A percentile compares a stretch with the other conserved stretches of the same genome.
These are phyloP conservation scores for Myrmecobius fasciatus DNA, from an alignment of 2,113 vertebrate species.

Conservation along the genomic window DNA sequence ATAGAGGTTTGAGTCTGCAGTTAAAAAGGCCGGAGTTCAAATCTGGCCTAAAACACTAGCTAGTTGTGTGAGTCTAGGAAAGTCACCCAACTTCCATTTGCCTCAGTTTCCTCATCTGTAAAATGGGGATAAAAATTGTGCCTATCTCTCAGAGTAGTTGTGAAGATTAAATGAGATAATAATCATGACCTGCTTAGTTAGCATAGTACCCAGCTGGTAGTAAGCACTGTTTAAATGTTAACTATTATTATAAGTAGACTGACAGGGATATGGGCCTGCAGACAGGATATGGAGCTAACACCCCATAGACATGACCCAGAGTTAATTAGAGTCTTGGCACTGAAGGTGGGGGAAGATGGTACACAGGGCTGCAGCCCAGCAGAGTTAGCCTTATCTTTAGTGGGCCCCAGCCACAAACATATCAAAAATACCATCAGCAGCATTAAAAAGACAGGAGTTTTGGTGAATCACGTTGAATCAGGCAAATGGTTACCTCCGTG, in stretches of 20 bases:
- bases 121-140: neutral
- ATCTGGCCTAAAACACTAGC: neutral
- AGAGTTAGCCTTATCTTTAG: neutral
- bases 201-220: neutral
- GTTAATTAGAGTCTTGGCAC: neutral
- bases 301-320: neutral
- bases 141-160: neutral
- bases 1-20: neutral
- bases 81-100: neutral
- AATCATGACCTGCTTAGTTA: neutral
- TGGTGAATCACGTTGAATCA: neutral
- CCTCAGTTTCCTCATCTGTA: neutral
- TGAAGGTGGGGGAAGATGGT: neutral
- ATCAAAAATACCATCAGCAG: neutral
- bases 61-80: neutral
- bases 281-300: neutral
- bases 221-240: neutral
- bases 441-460: neutral
- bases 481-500: neutral
- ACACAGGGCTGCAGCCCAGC: neutral
- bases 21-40: neutral
- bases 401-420: neutral
- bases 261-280: neutral
- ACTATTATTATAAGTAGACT: neutral
- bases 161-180: neutral